Evolutionary conservation across 1,140 invertebrate genomes (phyloP), one percentile per base, ranked within the genome.

Genomic region (Triops cancriformis): DNA sequence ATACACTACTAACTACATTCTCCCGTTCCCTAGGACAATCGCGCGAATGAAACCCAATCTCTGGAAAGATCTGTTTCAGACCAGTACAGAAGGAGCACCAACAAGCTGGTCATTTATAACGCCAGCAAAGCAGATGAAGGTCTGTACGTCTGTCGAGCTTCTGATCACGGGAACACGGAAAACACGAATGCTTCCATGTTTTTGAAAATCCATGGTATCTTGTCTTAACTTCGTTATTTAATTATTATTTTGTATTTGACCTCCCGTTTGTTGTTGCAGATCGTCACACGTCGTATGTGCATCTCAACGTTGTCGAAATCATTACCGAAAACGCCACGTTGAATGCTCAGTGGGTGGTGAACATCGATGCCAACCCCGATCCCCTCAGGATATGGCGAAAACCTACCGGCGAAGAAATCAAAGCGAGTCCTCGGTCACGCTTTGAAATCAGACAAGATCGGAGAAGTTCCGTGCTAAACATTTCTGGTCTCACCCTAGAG

Each of bases 41-140:
- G 73, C n/a, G 26, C 0, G 31, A 73, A 23, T 31, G 43, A 28
- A 9, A 23, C 37, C 0, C 1, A 5, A 12, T 26, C 10, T 76
- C 10, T 12, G 37, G 73, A 73, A 31, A 12, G n/a, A n/a, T 42
- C 23, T 14, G 6, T 10, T n/a, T 26, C n/a, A n/a, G 9, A 37
- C 27, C 7, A 2, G 4, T 41, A 64, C 42, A 78, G 14, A 18
- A 74, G 23, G 42, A 43, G 0, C 23, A n/a, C 6, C 37, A 78
- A 1, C 23, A 74, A 31, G 1, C 73, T 78, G 1, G 41, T 18
- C 31, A 43, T 78, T 41, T 4, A 10, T n/a, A 78, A 74, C 26
- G 77, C 77, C 26, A 73, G 72, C 28, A 23, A 7, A 37, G 72
- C 73, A 74, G 77, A 78, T 27, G 72, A 78, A 74, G 77, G 77